A percentile compares a stretch with the other conserved stretches of the same genome.
These are phyloP conservation scores for Dascyllus trimaculatus DNA, from an alignment of 2,113 vertebrate species.

Conservation along the genomic window DNA sequence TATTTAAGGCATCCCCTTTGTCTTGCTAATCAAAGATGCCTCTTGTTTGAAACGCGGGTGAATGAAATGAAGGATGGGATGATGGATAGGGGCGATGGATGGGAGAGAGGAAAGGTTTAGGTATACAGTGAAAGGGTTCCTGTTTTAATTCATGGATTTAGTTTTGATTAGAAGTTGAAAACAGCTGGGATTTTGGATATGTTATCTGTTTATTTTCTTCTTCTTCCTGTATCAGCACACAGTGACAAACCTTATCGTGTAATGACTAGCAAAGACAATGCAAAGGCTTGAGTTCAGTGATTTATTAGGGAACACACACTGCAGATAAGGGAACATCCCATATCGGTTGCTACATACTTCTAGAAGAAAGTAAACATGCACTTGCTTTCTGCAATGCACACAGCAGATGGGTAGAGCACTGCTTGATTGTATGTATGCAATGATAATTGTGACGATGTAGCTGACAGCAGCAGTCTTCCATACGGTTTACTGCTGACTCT, in stretches of 20 bases:
- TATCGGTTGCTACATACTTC: constrained; percentile 12
- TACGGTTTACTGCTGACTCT: constrained; percentile 23
- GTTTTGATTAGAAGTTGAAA: constrained; percentile 56
- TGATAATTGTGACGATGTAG: neutral
- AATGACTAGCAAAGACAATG: constrained; percentile 22
- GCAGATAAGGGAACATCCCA: constrained; percentile 29
- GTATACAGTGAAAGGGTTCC: constrained; percentile 54
- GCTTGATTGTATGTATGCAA: neutral
- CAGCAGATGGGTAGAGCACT: neutral
- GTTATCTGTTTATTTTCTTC: neutral
- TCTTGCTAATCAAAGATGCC: constrained; percentile 80
- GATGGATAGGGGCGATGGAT: constrained; percentile 63
- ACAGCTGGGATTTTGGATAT: constrained; percentile 30
- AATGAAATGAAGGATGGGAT: constrained; percentile 69
- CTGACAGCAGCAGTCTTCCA: neutral
- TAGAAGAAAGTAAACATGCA: constrained; percentile 21
- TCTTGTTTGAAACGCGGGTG: constrained; percentile 80
- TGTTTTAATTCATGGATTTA: constrained; percentile 75
- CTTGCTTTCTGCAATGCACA: neutral
- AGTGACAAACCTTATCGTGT: constrained; percentile 1
- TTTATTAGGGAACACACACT: constrained; percentile 23
- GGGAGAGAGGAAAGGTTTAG: constrained; percentile 61
- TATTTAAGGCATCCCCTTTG: constrained; percentile 85
- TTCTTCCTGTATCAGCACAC: neutral
- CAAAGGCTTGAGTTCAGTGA: constrained; percentile 22